phyloP scores from a whole-genome alignment of 2,797 vertebrate species.

The Perdix hodgsoniae region DNA sequence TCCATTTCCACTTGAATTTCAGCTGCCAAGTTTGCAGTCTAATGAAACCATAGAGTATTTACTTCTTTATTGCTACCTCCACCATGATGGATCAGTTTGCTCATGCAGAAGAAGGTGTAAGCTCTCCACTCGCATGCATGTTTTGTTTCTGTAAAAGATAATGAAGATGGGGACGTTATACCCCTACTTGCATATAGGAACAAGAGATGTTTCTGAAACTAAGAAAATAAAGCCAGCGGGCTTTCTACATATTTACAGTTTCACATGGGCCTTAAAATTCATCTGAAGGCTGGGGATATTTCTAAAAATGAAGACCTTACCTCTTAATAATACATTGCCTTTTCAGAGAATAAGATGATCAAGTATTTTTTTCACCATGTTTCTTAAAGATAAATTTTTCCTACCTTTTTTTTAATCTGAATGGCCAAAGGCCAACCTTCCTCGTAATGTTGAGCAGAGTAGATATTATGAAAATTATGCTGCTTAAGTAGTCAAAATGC shows the following conservation, averaged over 20 bases:
- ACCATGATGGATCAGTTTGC: background rate
- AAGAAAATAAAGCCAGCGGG: background rate
- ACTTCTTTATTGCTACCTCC: background rate
- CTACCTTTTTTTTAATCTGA: background rate
- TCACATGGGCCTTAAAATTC: background rate
- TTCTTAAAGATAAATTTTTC: background rate
- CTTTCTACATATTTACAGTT: background rate
- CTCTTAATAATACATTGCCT: background rate
- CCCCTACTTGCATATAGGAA: background rate
- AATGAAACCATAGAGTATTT: background rate
- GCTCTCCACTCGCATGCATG: background rate
- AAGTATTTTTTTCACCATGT: background rate
- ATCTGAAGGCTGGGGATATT: background rate
- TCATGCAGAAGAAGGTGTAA: background rate
- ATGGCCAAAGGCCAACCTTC: background rate
- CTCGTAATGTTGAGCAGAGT: background rate
- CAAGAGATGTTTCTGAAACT: background rate
- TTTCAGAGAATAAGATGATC: background rate
- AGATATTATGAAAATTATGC: background rate
- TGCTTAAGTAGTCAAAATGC: background rate
- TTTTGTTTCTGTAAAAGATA: background rate
- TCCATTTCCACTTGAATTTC: background rate
- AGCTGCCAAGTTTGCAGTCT: background rate
- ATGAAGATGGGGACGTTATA: background rate
- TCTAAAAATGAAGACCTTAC: background rate